Conservation (phyloP, 2,888 invertebrate species). For the Strigamia transsilvanica region DNA sequence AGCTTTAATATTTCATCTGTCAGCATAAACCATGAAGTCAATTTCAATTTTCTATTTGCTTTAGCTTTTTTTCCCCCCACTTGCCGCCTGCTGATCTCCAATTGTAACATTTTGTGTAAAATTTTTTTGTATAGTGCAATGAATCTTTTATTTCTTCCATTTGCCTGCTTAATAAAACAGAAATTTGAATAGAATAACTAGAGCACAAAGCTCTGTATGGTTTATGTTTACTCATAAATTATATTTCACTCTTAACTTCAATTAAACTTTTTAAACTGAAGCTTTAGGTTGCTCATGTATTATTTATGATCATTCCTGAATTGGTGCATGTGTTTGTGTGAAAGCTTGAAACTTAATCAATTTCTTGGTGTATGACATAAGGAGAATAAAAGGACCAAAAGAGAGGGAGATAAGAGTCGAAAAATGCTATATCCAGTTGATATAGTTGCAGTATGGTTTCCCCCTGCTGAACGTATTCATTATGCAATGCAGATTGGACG, state of each 20-base stretch:
- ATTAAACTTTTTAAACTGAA: not conserved
- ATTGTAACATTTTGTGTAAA: not conserved
- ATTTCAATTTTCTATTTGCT: not conserved
- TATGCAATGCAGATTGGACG: conserved; percentile 46
- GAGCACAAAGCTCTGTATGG: not conserved
- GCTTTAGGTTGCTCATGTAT: not conserved
- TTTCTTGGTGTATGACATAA: not conserved
- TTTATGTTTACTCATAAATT: not conserved
- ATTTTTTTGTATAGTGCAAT: no score
- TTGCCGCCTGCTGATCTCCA: not conserved
- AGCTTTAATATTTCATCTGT: conserved; percentile 26
- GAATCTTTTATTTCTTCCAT: no score
- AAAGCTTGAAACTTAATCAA: conserved; percentile 18
- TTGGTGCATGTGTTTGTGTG: conserved; percentile 10
- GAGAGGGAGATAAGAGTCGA: conserved; percentile 1
- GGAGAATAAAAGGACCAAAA: conserved; percentile 2
- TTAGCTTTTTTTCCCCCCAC: not conserved
- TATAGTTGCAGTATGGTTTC: conserved; percentile 32
- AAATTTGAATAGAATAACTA: no score
- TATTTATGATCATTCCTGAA: conserved; percentile 6
- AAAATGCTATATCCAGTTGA: conserved; percentile 24
- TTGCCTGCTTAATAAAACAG: no score
- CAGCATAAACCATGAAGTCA: not conserved
- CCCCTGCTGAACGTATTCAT: conserved; percentile 26
- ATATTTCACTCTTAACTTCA: not conserved